These are phyloP conservation scores for Lindbergichthys nudifrons DNA, from an alignment of 2,797 vertebrate species.

Conservation along the genomic window DNA sequence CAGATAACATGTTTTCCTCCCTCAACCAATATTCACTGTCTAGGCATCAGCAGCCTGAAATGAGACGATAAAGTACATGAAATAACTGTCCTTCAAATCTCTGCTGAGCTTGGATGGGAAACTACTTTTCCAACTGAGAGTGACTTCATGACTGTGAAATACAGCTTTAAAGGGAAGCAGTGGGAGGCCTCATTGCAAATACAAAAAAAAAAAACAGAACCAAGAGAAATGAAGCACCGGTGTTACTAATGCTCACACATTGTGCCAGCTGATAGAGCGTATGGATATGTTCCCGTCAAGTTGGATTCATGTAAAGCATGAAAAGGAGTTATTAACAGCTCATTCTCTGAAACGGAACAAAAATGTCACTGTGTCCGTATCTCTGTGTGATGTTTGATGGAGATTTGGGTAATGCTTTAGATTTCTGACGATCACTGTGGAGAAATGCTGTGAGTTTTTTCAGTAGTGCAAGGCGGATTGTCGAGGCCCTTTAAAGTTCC, in stretches of 20 bases:
- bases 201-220: slow-evolving; percentile 22
- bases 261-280: slow-evolving; percentile 34
- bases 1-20: slow-evolving; percentile 55
- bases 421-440: slow-evolving; percentile 10
- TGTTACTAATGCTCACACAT: slow-evolving; percentile 45
- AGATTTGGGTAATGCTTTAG: slow-evolving; percentile 15
- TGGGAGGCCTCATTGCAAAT: slow-evolving; percentile 62
- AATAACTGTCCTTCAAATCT: slow-evolving; percentile 55
- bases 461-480: background rate
- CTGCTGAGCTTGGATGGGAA: slow-evolving; percentile 40
- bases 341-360: slow-evolving; percentile 35
- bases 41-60: slow-evolving; percentile 53
- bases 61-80: slow-evolving; percentile 61
- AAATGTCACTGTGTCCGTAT: slow-evolving; percentile 6
- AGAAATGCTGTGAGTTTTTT: background rate
- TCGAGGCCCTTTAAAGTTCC: slow-evolving; percentile 50
- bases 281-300: slow-evolving; percentile 36
- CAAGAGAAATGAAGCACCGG: slow-evolving; percentile 31
- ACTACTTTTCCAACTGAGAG: slow-evolving; percentile 42
- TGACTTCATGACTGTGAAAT: slow-evolving; percentile 45
- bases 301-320: slow-evolving; percentile 37
- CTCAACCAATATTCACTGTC: slow-evolving; percentile 47
- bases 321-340: slow-evolving; percentile 56
- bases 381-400: slow-evolving; percentile 31
- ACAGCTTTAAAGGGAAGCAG: slow-evolving; percentile 54